A percentile compares a stretch with the other conserved stretches of the same genome.
Evolutionary conservation across 2,797 vertebrate genomes (phyloP).

Genomic region (Pseudochromis fuscus): DNA sequence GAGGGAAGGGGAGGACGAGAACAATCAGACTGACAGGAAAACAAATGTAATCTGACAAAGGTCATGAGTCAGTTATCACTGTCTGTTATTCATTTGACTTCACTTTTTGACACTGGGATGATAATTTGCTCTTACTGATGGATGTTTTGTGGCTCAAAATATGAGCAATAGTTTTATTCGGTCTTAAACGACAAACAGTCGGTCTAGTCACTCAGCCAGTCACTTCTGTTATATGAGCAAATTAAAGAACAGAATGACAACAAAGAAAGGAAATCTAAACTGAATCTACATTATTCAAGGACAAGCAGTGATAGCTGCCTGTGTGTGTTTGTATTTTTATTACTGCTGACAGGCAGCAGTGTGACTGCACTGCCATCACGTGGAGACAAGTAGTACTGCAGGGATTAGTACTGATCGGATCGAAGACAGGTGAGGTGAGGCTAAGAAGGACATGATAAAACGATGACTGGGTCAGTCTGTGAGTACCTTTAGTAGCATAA

Average conservation of each 20-base stretch:
- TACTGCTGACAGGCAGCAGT: neutral
- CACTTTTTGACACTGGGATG: slow-evolving; percentile 1
- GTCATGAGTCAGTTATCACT: neutral
- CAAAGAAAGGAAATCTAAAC: neutral
- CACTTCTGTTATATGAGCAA: neutral
- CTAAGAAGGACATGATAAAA: slow-evolving; percentile 3
- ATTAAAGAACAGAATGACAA: neutral
- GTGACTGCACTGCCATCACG: slow-evolving; percentile 56
- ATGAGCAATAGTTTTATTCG: slow-evolving; percentile 5
- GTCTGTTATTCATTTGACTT: neutral
- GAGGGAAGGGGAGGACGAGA: neutral
- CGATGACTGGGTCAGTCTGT: neutral
- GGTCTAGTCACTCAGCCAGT: neutral
- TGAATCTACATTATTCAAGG: neutral
- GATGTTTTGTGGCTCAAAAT: slow-evolving; percentile 7
- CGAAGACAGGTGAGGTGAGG: neutral
- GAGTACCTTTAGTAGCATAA: slow-evolving; percentile 94
- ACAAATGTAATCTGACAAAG: neutral
- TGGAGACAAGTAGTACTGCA: slow-evolving; percentile 57
- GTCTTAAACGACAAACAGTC: neutral
- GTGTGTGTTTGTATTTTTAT: neutral
- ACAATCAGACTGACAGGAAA: slow-evolving; percentile 1
- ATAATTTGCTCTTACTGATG: neutral
- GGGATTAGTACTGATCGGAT: neutral
- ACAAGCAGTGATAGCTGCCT: neutral